phyloP scores from a whole-genome alignment of 1,140 invertebrate genomes.

The Alviniconcha marisindica region DNA sequence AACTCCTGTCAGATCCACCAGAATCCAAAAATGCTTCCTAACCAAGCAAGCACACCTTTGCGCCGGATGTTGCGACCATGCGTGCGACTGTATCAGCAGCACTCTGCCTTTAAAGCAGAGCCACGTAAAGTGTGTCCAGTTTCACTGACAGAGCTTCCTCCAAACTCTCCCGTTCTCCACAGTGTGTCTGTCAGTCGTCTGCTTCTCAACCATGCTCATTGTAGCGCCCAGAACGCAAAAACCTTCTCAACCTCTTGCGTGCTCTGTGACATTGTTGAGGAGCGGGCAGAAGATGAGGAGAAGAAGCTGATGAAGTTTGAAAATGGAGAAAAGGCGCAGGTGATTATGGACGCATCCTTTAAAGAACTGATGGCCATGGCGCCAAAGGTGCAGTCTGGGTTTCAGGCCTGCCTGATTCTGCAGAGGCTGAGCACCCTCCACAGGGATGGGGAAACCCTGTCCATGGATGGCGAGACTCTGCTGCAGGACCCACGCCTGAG shows the following conservation, averaged over 20 bases:
- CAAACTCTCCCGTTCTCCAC: not conserved
- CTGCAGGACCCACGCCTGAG: not conserved
- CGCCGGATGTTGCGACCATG: not conserved
- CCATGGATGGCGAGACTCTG: not conserved
- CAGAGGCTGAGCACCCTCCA: slow-evolving; percentile 18
- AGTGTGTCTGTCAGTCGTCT: not conserved
- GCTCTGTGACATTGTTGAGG: not conserved
- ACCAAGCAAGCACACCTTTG: not conserved
- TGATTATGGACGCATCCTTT: not conserved
- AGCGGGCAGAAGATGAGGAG: not conserved
- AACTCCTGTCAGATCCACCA: no score
- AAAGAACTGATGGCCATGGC: slow-evolving; percentile 9
- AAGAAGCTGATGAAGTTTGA: not conserved
- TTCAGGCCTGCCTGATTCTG: not conserved
- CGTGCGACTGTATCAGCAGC: not conserved
- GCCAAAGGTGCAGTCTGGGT: not conserved
- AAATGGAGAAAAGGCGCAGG: slow-evolving; percentile 6
- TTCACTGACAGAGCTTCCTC: not conserved
- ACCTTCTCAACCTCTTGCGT: not conserved
- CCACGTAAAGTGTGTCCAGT: not conserved
- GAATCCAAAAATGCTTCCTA: not conserved
- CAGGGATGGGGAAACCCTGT: not conserved
- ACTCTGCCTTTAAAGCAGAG: not conserved
- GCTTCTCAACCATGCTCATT: not conserved
- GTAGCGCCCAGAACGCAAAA: not conserved